A percentile compares a stretch with the other conserved stretches of the same genome.
phyloP scores from a whole-genome alignment of 1,140 invertebrate genomes.

The Nixonia krombeini region DNA sequence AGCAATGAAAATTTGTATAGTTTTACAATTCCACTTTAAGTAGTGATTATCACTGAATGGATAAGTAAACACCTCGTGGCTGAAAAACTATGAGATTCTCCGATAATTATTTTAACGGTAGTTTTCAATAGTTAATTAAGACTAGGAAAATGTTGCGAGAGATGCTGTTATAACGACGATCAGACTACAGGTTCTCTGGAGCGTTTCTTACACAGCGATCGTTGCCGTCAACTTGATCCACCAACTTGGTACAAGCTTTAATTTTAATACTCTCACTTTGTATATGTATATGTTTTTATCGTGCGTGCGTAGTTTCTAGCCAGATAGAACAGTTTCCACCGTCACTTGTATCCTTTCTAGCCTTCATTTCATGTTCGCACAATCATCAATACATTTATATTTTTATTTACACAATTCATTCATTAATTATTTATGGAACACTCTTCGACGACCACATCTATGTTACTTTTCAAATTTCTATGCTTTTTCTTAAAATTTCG shows the following conservation, averaged over 20 bases:
- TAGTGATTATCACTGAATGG: too few species aligned
- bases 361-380: conserved; percentile 25
- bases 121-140: conserved; percentile 18
- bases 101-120: conserved; percentile 18
- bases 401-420: conserved; percentile 10
- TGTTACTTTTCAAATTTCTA: conserved; percentile 27
- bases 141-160: conserved; percentile 13
- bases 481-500: conserved; percentile 59
- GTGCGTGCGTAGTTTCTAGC: conserved; percentile 26
- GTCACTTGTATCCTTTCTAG: conserved; percentile 29
- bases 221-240: conserved; percentile 23
- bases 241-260: conserved; percentile 31
- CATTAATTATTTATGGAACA: conserved; percentile 10
- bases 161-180: neutral
- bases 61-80: too few species aligned
- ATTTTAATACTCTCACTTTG: conserved; percentile 17
- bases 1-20: neutral
- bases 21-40: too few species aligned
- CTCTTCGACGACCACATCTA: conserved; percentile 32
- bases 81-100: too few species aligned
- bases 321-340: conserved; percentile 23
- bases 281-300: conserved; percentile 26
- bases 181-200: neutral
- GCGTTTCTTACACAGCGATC: conserved; percentile 24
- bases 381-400: conserved; percentile 24